Conservation (phyloP, 2,888 invertebrate species). For the Drosophila setosimentum region DNA sequence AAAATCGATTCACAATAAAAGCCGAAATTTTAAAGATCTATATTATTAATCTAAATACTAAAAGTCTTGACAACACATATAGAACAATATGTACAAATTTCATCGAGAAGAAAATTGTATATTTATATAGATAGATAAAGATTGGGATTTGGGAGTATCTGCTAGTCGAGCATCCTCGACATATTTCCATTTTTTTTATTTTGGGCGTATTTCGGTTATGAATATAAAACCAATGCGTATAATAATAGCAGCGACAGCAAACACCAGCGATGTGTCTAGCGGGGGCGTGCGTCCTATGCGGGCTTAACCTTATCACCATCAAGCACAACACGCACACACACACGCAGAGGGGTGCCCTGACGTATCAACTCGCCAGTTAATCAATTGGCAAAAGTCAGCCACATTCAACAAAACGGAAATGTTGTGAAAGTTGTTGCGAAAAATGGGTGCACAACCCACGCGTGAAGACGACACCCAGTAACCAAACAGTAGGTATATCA, state of each 20-base stretch:
- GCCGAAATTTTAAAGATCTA: not conserved
- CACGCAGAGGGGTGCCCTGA: slow-evolving; percentile 61
- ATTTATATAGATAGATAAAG: not conserved
- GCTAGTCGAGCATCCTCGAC: not conserved
- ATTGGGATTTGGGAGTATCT: not conserved
- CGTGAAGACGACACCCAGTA: slow-evolving; percentile 9
- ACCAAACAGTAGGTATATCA: slow-evolving; percentile 20
- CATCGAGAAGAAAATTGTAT: not conserved
- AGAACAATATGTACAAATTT: not conserved
- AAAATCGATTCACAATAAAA: not conserved
- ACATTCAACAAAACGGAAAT: slow-evolving; percentile 47
- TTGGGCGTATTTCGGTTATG: slow-evolving; percentile 47
- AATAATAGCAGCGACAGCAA: slow-evolving; percentile 55
- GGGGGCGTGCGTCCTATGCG: slow-evolving; percentile 64
- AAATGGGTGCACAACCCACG: slow-evolving; percentile 51
- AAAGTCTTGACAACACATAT: not conserved
- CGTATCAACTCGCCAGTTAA: slow-evolving; percentile 68
- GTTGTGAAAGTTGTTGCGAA: slow-evolving; percentile 57
- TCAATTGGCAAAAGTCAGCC: slow-evolving; percentile 31
- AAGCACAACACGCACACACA: slow-evolving; percentile 13
- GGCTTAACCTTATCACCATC: slow-evolving; percentile 67
- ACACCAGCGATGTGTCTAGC: slow-evolving; percentile 41
- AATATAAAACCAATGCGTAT: slow-evolving; percentile 62
- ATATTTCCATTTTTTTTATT: not conserved
- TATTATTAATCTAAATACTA: not conserved